Percentiles rank a stretch among this genome's conserved stretches.
phyloP scores from a whole-genome alignment of 2,113 vertebrate species.

The Sardina pilchardus region DNA sequence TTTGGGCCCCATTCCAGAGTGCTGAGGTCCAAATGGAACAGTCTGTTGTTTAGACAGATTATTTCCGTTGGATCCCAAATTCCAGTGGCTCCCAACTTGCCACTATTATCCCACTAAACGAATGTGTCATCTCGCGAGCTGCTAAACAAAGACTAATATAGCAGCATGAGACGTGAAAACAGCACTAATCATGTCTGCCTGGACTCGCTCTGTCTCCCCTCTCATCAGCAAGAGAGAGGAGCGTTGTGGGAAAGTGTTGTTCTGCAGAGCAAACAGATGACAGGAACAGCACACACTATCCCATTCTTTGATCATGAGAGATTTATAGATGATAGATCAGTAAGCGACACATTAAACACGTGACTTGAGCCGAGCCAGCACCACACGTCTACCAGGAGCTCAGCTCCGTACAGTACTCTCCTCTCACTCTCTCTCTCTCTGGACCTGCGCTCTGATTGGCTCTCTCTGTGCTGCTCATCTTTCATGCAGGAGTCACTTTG shows the following conservation, averaged over 20 bases:
- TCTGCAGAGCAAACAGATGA: neutral
- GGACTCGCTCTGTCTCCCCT: neutral
- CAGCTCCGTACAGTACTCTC: neutral
- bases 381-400: too few relatives aligned
- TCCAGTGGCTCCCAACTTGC: slow-evolving; percentile 34
- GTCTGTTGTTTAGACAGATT: slow-evolving; percentile 50
- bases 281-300: neutral
- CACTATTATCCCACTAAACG: slow-evolving; percentile 28
- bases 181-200: neutral
- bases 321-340: slow-evolving; percentile 4
- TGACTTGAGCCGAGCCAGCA: neutral
- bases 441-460: neutral
- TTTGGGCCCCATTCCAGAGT: slow-evolving; percentile 1
- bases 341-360: neutral
- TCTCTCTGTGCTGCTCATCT: neutral
- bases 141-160: slow-evolving; percentile 3
- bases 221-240: neutral
- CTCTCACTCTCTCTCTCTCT: neutral
- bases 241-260: neutral
- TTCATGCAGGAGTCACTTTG: neutral
- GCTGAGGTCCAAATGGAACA: neutral
- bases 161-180: neutral
- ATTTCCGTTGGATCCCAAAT: slow-evolving; percentile 41
- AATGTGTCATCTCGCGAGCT: slow-evolving; percentile 23
- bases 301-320: neutral